Percentiles rank a stretch among this genome's conserved stretches.
phyloP scores from a whole-genome alignment of 2,113 vertebrate species.

The Eretmodus cyanostictus region DNA sequence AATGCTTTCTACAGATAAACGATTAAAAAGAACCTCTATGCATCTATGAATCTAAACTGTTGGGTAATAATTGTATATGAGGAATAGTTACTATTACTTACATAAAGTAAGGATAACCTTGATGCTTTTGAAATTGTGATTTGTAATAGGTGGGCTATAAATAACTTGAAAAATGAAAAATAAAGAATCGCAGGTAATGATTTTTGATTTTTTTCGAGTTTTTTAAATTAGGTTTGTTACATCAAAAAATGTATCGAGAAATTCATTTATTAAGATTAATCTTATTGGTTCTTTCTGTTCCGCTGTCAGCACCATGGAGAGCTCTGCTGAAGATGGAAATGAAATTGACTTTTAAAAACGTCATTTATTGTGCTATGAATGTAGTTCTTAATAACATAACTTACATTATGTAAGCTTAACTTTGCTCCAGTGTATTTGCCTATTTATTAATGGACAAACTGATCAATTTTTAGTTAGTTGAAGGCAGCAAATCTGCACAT shows the following conservation, averaged over 20 bases:
- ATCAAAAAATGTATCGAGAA: neutral
- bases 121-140: neutral
- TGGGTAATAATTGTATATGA: neutral
- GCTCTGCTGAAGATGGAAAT: neutral
- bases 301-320: constrained; percentile 42
- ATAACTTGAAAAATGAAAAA: neutral
- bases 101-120: neutral
- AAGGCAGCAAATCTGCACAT: neutral
- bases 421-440: neutral
- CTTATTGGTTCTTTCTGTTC: neutral
- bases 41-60: neutral
- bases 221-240: neutral
- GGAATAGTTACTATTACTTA: neutral
- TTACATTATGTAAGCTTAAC: neutral
- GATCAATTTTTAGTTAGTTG: neutral
- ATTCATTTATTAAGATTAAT: neutral
- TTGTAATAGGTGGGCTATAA: neutral
- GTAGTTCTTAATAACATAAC: neutral
- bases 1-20: neutral
- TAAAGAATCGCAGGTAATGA: neutral
- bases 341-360: neutral
- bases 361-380: neutral
- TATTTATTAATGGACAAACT: neutral
- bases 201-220: neutral
- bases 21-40: neutral